These are phyloP conservation scores for Timema podura DNA, from an alignment of 2,888 invertebrate species.

Conservation along the genomic window DNA sequence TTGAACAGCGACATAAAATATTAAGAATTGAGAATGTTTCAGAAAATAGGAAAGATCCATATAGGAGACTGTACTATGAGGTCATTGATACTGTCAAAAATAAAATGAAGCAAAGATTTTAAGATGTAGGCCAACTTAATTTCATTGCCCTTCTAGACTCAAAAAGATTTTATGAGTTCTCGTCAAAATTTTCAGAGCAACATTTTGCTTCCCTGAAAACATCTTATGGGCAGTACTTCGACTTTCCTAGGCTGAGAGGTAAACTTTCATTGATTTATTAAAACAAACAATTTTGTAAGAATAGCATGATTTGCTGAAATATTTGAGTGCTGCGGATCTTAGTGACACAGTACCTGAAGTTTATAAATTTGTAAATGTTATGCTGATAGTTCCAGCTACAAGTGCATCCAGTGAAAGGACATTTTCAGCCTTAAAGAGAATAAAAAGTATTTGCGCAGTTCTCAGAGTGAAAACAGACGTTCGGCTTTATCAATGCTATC, in stretches of 20 bases:
- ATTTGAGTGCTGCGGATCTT: slow-evolving; percentile 2
- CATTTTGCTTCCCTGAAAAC: background rate
- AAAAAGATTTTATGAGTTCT: background rate
- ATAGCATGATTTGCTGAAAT: slow-evolving; percentile 12
- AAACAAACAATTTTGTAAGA: background rate
- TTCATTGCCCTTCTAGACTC: slow-evolving; percentile 10
- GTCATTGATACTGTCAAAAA: slow-evolving; percentile 13
- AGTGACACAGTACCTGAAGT: slow-evolving; percentile 9
- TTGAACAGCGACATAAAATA: background rate
- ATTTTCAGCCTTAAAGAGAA: slow-evolving; percentile 17
- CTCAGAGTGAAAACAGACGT: background rate
- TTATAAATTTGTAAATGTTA: slow-evolving; percentile 3
- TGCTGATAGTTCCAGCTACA: slow-evolving; percentile 9
- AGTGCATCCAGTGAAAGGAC: background rate
- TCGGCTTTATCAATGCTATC: slow-evolving; percentile 15
- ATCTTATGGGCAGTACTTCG: slow-evolving; percentile 13
- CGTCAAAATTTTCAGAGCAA: background rate
- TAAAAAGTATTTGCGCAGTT: background rate
- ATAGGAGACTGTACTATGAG: slow-evolving; percentile 14
- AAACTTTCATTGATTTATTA: slow-evolving; percentile 14
- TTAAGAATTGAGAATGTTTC: slow-evolving; percentile 8
- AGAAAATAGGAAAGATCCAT: background rate
- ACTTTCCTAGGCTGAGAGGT: slow-evolving; percentile 7
- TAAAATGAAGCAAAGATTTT: slow-evolving; percentile 11
- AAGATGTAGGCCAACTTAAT: slow-evolving; percentile 6